These are phyloP conservation scores for Acanthosepion lycidas DNA, from an alignment of 2,888 invertebrate species.

Conservation along the genomic window DNA sequence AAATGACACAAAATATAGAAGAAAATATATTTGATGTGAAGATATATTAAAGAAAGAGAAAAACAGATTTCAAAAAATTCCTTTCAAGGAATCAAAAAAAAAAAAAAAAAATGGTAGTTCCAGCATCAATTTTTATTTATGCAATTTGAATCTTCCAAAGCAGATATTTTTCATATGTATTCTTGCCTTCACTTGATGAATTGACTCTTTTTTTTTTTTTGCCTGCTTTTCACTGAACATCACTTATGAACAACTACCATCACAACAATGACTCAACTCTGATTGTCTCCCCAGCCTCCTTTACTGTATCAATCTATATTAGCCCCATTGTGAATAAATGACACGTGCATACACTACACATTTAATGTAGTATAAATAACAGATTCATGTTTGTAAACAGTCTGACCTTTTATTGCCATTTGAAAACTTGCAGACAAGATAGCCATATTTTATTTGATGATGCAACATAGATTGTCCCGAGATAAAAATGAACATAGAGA, in stretches of 20 bases:
- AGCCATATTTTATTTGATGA: not conserved
- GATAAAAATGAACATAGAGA: not conserved
- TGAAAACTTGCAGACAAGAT: not conserved
- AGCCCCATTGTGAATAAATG: no score
- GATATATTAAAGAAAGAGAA: no score
- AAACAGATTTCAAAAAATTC: no score
- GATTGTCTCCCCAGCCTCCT: not conserved
- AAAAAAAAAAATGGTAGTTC: no score
- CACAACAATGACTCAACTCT: not conserved
- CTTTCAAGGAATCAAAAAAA: no score
- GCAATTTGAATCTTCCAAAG: no score
- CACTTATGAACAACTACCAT: not conserved
- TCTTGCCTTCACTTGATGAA: no score
- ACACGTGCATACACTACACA: not conserved
- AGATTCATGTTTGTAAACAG: not conserved
- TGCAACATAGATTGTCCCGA: not conserved
- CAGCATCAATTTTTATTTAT: no score
- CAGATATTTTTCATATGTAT: no score
- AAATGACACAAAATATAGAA: no score
- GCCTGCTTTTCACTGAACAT: not conserved
- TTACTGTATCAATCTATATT: not conserved
- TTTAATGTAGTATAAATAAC: not conserved
- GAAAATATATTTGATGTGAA: no score
- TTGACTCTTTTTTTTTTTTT: not conserved
- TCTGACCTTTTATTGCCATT: constrained; percentile 1